Percentiles rank a stretch among this genome's conserved stretches.
Evolutionary conservation across 2,113 vertebrate genomes (phyloP).

Genomic region (Xenopus tropicalis): DNA sequence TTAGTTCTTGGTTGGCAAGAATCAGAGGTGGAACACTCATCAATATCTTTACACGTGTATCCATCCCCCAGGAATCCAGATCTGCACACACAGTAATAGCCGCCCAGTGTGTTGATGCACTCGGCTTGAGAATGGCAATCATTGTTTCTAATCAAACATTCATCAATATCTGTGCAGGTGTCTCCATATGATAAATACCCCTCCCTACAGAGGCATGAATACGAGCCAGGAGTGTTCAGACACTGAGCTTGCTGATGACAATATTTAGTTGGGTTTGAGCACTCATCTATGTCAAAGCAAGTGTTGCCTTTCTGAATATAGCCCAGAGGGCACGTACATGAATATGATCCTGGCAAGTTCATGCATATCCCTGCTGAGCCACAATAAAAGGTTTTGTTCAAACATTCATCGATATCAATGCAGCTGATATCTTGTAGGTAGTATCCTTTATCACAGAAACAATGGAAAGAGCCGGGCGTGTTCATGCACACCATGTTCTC

Average conservation of each 20-base stretch:
- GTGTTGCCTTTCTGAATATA: conserved; percentile 62
- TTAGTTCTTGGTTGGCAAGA: conserved; percentile 52
- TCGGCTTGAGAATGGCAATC: conserved; percentile 62
- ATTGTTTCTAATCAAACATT: conserved; percentile 60
- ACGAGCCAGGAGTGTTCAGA: conserved; percentile 70
- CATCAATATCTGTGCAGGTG: conserved; percentile 67
- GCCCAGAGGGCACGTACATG: conserved; percentile 65
- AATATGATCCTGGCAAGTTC: conserved; percentile 67
- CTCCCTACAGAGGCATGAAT: conserved; percentile 57
- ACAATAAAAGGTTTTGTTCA: conserved; percentile 50
- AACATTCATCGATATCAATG: conserved; percentile 67
- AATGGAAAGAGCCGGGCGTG: conserved; percentile 56
- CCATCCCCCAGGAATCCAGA: conserved; percentile 57
- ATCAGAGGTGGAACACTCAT: conserved; percentile 62
- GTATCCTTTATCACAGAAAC: conserved; percentile 62
- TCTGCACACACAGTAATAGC: conserved; percentile 63
- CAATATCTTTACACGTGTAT: conserved; percentile 59
- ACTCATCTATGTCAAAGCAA: conserved; percentile 72
- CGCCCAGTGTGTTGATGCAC: conserved; percentile 64
- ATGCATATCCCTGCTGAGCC: conserved; percentile 61
- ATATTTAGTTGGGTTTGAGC: conserved; percentile 45
- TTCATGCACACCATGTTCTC: conserved; percentile 68
- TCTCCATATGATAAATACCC: conserved; percentile 61
- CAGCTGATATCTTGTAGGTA: conserved; percentile 57
- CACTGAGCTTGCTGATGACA: conserved; percentile 64